These are phyloP conservation scores for Tethea ocularis DNA, from an alignment of 2,888 invertebrate species.

Conservation along the genomic window DNA sequence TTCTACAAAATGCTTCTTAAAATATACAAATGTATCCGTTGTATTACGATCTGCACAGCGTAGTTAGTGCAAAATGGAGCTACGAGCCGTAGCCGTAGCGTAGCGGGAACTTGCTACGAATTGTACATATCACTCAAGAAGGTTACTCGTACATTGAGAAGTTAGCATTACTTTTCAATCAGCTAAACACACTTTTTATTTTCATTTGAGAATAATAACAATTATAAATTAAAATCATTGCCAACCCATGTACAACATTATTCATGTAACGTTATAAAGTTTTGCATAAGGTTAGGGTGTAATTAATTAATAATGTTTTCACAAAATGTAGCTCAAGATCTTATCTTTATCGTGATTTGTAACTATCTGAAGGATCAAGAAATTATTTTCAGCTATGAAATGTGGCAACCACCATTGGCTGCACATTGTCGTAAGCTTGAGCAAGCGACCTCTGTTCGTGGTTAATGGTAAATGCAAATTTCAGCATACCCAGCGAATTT, in stretches of 20 bases:
- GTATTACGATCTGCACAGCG: background rate
- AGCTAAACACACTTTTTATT: too few relatives aligned
- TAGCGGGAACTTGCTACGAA: background rate
- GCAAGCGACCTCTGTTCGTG: slow-evolving; percentile 45
- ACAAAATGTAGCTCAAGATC: background rate
- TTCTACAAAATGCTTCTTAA: background rate
- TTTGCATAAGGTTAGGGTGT: too few relatives aligned
- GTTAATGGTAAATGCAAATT: slow-evolving; percentile 45
- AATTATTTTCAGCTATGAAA: slow-evolving; percentile 18
- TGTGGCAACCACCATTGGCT: slow-evolving; percentile 40
- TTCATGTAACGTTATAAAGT: too few relatives aligned
- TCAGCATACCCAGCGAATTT: slow-evolving; percentile 40
- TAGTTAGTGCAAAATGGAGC: background rate
- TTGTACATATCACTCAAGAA: background rate
- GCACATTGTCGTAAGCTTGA: slow-evolving; percentile 41
- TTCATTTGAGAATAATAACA: too few relatives aligned
- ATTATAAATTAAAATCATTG: too few relatives aligned
- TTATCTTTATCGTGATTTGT: background rate
- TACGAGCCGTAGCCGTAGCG: background rate
- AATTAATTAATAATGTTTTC: background rate
- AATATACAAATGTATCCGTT: too few relatives aligned
- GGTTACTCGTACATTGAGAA: too few relatives aligned
- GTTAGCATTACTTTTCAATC: background rate
- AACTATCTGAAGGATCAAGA: slow-evolving; percentile 21
- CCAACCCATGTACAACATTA: too few relatives aligned